A percentile compares a stretch with the other conserved stretches of the same genome.
Conservation (phyloP, 1,140 invertebrate species). For the Leptinotarsa undecemlineata region DNA sequence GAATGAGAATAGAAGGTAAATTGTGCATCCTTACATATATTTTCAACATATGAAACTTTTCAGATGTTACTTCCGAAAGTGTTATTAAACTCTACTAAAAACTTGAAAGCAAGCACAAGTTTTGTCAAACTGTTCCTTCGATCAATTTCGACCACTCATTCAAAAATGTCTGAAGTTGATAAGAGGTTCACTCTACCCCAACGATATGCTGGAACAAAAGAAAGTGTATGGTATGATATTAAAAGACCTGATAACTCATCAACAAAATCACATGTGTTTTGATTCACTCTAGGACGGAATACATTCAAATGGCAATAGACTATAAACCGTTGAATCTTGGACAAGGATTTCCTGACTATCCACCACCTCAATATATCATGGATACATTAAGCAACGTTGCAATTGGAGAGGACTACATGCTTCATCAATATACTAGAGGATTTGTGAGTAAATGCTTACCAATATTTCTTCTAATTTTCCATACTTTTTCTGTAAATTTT, state of each 20-base stretch:
- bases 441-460: constrained; percentile 63
- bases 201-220: constrained; percentile 42
- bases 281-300: constrained; percentile 82
- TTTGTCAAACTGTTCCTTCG: neutral
- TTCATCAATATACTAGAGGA: constrained; percentile 91
- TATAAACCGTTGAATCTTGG: constrained; percentile 94
- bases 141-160: neutral
- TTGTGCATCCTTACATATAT: no score
- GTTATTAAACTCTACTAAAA: neutral
- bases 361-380: constrained; percentile 81
- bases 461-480: neutral
- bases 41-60: neutral
- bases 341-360: constrained; percentile 96
- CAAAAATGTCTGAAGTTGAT: constrained; percentile 23
- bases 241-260: neutral
- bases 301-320: constrained; percentile 83
- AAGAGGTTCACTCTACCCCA: constrained; percentile 43
- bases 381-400: constrained; percentile 75
- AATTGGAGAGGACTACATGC: constrained; percentile 69
- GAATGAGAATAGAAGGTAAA: no score
- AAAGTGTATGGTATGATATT: constrained; percentile 46
- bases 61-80: neutral
- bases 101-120: neutral
- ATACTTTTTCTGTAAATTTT: neutral
- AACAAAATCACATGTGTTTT: neutral